Percentiles rank a stretch among this genome's conserved stretches.
phyloP scores from a whole-genome alignment of 1,140 invertebrate species.

The Callitettix versicolor region DNA sequence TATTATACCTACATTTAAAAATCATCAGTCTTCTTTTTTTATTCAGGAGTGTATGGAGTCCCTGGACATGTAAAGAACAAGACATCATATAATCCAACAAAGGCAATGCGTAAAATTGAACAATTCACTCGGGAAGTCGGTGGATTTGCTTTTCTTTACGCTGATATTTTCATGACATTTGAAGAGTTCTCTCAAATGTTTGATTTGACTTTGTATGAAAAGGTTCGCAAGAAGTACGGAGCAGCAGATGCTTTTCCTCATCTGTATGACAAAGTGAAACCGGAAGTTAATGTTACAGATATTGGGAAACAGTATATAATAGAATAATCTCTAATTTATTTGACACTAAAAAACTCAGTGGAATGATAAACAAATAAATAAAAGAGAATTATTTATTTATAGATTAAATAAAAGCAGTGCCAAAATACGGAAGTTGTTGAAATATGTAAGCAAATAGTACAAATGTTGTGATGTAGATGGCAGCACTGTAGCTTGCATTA shows the following conservation, averaged over 20 bases:
- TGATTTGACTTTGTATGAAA: constrained; percentile 38
- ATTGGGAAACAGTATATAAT: constrained; percentile 39
- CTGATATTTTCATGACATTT: constrained; percentile 49
- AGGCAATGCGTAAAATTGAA: constrained; percentile 43
- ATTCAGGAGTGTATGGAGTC: constrained; percentile 45
- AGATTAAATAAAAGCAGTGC: too few species aligned
- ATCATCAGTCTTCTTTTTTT: too few species aligned
- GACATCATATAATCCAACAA: constrained; percentile 39
- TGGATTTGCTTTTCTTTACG: constrained; percentile 50
- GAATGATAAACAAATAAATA: too few species aligned
- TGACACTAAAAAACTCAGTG: too few species aligned
- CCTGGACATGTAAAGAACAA: constrained; percentile 39
- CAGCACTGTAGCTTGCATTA: too few species aligned
- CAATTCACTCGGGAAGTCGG: constrained; percentile 42
- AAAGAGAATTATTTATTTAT: too few species aligned
- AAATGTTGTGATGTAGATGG: too few species aligned
- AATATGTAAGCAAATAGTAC: too few species aligned
- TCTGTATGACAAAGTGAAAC: constrained; percentile 48
- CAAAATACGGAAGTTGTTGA: too few species aligned
- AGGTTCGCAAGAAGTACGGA: constrained; percentile 38
- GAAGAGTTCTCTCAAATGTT: constrained; percentile 49
- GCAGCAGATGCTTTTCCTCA: constrained; percentile 42
- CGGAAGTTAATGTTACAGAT: constrained; percentile 55
- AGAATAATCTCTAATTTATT: too few species aligned
- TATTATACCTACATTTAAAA: too few species aligned